These are phyloP conservation scores for Platygyra sinensis DNA, from an alignment of 64 coral and sea anemone genomes.

Conservation along the genomic window DNA sequence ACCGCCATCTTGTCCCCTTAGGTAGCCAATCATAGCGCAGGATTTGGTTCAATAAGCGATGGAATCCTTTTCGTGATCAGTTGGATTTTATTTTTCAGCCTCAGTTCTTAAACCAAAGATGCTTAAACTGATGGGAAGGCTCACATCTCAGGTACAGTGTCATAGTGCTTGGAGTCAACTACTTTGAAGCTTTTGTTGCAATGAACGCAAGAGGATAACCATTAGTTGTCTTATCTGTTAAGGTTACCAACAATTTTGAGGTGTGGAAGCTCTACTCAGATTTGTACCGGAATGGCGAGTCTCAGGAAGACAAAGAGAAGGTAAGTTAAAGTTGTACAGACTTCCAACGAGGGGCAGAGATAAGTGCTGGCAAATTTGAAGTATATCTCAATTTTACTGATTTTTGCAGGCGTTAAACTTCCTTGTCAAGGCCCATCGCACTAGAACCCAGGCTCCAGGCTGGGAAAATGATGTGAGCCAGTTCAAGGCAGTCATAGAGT, in stretches of 20 bases:
- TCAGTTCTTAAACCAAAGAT: slow-evolving; percentile 68
- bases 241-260: slow-evolving; percentile 82
- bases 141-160: slow-evolving; percentile 69
- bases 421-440: slow-evolving; percentile 82
- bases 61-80: neutral
- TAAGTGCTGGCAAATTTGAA: no score
- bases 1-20: no score
- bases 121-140: slow-evolving; percentile 81
- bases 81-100: slow-evolving; percentile 37
- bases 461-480: slow-evolving; percentile 74
- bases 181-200: neutral
- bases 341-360: no score
- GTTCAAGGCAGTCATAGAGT: slow-evolving; percentile 66
- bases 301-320: slow-evolving; percentile 87
- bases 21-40: no score
- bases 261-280: slow-evolving; percentile 93
- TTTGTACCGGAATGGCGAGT: slow-evolving; percentile 66
- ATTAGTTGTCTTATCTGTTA: neutral
- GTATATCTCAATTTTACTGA: neutral
- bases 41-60: no score
- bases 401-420: slow-evolving; percentile 77
- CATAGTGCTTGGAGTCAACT: no score
- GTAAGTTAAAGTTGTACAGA: slow-evolving; percentile 20
- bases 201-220: neutral
- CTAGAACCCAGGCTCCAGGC: slow-evolving; percentile 65